These are phyloP conservation scores for Thunnus maccoyii DNA, from an alignment of 2,113 vertebrate genomes.

Conservation along the genomic window DNA sequence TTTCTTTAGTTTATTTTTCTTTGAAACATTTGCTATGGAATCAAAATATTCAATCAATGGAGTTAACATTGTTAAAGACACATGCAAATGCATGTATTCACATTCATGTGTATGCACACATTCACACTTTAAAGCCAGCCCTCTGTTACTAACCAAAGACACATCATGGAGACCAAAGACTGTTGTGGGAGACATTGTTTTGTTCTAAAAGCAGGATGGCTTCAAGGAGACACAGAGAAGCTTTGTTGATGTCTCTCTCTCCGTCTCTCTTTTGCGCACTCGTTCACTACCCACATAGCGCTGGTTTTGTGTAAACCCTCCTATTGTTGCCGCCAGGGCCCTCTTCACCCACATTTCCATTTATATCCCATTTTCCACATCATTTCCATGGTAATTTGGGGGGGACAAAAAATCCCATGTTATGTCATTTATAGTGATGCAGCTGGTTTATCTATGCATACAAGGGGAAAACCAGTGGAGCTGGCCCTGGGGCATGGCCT, in stretches of 20 bases:
- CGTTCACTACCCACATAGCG: conserved; percentile 54
- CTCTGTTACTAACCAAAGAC: conserved; percentile 42
- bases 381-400: conserved; percentile 82
- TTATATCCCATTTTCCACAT: conserved; percentile 81
- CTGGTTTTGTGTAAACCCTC: conserved; percentile 76
- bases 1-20: not conserved
- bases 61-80: not conserved
- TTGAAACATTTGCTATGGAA: not conserved
- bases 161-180: conserved; percentile 48
- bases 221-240: conserved; percentile 77
- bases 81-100: conserved; percentile 13
- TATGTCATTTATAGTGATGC: conserved; percentile 79
- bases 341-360: conserved; percentile 80
- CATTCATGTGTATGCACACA: conserved; percentile 27
- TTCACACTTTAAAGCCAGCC: conserved; percentile 25
- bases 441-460: conserved; percentile 73
- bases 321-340: conserved; percentile 73
- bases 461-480: conserved; percentile 61
- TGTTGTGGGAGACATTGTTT: conserved; percentile 70
- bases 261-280: conserved; percentile 33
- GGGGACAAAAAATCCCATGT: conserved; percentile 71
- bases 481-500: conserved; percentile 43
- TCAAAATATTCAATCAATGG: not conserved
- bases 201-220: conserved; percentile 68
- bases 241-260: conserved; percentile 76